These are phyloP conservation scores for Triplophysa bombifrons DNA, from an alignment of 2,797 vertebrate genomes.

Conservation along the genomic window DNA sequence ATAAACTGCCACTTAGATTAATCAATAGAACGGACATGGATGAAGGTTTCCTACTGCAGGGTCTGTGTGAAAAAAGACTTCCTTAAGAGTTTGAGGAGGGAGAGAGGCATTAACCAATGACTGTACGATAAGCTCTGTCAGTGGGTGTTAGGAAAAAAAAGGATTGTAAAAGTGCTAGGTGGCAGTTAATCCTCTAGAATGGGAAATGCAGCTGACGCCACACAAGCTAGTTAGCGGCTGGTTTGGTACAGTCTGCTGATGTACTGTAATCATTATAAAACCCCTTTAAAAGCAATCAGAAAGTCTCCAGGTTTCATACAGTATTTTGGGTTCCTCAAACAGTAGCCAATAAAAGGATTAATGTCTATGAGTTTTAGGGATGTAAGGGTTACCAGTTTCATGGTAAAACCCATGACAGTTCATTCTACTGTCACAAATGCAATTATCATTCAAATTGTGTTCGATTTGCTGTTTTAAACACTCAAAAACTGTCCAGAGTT, in stretches of 20 bases:
- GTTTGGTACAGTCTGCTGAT: constrained; percentile 6
- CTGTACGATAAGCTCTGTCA: constrained; percentile 49
- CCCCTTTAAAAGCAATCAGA: constrained; percentile 20
- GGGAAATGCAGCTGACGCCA: constrained; percentile 49
- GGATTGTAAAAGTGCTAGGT: constrained; percentile 56
- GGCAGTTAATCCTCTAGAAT: constrained; percentile 60
- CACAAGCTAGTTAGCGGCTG: constrained; percentile 4
- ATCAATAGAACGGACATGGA: background rate
- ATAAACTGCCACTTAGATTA: constrained; percentile 2
- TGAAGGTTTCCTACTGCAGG: background rate
- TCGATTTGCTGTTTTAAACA: too few species aligned
- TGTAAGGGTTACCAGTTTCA: background rate
- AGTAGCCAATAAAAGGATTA: background rate
- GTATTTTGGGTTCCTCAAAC: background rate
- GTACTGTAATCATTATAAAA: constrained; percentile 14
- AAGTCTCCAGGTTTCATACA: background rate
- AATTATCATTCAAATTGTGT: too few species aligned
- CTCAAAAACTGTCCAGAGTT: too few species aligned
- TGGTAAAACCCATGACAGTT: too few species aligned
- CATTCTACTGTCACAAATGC: too few species aligned
- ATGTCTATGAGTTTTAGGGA: background rate
- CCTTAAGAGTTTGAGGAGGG: constrained; percentile 33
- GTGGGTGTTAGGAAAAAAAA: constrained; percentile 47
- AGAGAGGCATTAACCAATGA: constrained; percentile 22
- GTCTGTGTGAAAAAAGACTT: background rate